Conservation (phyloP, 2,113 vertebrate species). For the Thomomys bottae region DNA sequence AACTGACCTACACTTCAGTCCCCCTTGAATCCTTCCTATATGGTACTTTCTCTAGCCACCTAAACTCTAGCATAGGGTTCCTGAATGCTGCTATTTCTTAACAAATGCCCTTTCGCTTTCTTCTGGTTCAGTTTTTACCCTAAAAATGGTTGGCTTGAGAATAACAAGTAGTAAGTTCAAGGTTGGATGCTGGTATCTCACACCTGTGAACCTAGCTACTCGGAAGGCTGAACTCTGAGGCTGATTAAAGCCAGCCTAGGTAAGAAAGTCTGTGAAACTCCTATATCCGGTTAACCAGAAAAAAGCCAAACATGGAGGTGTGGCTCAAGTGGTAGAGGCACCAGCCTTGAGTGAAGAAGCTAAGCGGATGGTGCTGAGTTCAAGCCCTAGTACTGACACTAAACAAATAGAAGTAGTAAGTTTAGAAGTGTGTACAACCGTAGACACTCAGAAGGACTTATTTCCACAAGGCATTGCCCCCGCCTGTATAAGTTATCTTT, state of each 20-base stretch:
- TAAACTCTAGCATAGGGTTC: neutral
- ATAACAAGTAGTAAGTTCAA: neutral
- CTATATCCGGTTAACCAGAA: too few relatives aligned
- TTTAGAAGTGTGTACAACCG: neutral
- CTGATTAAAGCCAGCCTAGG: too few relatives aligned
- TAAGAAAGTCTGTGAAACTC: too few relatives aligned
- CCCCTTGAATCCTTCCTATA: neutral
- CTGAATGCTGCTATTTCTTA: constrained; percentile 31
- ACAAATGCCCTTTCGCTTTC: neutral
- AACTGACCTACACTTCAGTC: neutral
- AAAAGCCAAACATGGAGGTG: too few relatives aligned
- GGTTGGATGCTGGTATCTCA: too few relatives aligned
- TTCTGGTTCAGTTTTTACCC: neutral
- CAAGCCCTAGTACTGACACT: too few relatives aligned
- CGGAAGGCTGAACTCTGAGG: too few relatives aligned
- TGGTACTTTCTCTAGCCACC: too few relatives aligned
- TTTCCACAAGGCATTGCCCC: neutral
- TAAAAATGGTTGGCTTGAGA: neutral
- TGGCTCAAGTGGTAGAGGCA: too few relatives aligned
- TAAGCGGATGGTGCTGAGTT: too few relatives aligned
- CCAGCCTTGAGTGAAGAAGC: too few relatives aligned
- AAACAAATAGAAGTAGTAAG: neutral
- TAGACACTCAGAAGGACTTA: neutral
- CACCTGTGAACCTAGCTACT: too few relatives aligned
- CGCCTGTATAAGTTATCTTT: neutral